phyloP scores from a whole-genome alignment of 2,888 invertebrate species.

The Drosophila helvetica region DNA sequence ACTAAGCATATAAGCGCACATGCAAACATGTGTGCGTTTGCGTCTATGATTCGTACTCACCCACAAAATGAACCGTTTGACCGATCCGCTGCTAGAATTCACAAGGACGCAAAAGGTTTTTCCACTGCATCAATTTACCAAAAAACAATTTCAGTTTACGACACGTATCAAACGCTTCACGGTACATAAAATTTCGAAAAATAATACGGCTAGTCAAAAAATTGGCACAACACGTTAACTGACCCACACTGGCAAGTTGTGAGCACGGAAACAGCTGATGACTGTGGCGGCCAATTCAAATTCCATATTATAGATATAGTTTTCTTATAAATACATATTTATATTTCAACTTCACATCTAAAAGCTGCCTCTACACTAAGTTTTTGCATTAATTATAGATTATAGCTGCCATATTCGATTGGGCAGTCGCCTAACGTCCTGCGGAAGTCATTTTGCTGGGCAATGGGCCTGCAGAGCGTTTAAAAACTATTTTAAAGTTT shows the following conservation, averaged over 20 bases:
- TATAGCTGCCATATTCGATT: slow-evolving; percentile 22
- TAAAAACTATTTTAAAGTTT: slow-evolving; percentile 89
- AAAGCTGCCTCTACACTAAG: not conserved
- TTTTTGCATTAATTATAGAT: not conserved
- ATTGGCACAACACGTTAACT: too few relatives aligned
- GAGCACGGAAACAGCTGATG: too few relatives aligned
- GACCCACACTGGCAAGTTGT: too few relatives aligned
- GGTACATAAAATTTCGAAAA: slow-evolving; percentile 36
- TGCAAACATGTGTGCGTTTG: not conserved
- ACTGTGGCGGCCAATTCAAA: not conserved
- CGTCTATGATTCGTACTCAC: not conserved
- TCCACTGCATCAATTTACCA: slow-evolving; percentile 24
- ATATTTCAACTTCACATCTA: not conserved
- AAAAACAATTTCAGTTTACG: slow-evolving; percentile 40
- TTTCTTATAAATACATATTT: not conserved
- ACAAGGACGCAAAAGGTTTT: slow-evolving; percentile 1
- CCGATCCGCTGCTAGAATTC: slow-evolving; percentile 1
- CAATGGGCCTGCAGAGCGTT: slow-evolving; percentile 56
- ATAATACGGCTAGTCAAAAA: not conserved
- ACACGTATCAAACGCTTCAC: slow-evolving; percentile 48
- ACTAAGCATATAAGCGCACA: not conserved
- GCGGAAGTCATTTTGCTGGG: slow-evolving; percentile 51
- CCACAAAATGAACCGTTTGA: not conserved
- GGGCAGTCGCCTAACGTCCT: slow-evolving; percentile 42
- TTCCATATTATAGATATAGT: not conserved